Conservation (phyloP, 2,113 vertebrate species). For the Rhinogobius similis region DNA sequence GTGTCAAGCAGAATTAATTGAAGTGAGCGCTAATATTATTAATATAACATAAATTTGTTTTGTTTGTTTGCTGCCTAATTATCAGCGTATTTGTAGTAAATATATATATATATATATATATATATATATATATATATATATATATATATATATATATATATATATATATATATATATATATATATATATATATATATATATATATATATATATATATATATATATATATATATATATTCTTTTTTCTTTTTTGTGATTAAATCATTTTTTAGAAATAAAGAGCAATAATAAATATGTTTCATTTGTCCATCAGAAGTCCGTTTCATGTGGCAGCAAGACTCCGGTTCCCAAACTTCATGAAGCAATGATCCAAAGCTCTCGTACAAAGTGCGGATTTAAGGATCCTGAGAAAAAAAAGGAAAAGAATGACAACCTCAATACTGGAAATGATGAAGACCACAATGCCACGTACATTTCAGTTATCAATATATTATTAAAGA, state of each 20-base stretch:
- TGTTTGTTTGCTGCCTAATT: not conserved
- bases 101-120: too few relatives aligned
- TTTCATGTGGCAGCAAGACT: slow-evolving; percentile 21
- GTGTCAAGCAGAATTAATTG: slow-evolving; percentile 43
- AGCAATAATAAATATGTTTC: not conserved
- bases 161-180: too few relatives aligned
- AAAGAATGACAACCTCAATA: slow-evolving; percentile 37
- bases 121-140: too few relatives aligned
- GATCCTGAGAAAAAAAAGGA: slow-evolving; percentile 51
- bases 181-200: too few relatives aligned
- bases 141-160: too few relatives aligned
- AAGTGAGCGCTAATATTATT: slow-evolving; percentile 38
- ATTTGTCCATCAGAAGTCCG: slow-evolving; percentile 38
- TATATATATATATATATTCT: too few relatives aligned
- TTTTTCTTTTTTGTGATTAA: too few relatives aligned
- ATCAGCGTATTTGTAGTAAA: too few relatives aligned
- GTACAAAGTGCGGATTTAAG: not conserved
- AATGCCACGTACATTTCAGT: slow-evolving; percentile 43
- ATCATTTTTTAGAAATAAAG: not conserved
- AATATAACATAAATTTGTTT: not conserved
- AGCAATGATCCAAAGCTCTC: slow-evolving; percentile 2
- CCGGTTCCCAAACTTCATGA: slow-evolving; percentile 8
- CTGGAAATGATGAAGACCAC: slow-evolving; percentile 29
- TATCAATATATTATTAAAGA: not conserved
- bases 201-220: too few relatives aligned